Base-by-base conservation (phyloP, 2,113 vertebrate species). In the Malurus melanocephalus region DNA sequence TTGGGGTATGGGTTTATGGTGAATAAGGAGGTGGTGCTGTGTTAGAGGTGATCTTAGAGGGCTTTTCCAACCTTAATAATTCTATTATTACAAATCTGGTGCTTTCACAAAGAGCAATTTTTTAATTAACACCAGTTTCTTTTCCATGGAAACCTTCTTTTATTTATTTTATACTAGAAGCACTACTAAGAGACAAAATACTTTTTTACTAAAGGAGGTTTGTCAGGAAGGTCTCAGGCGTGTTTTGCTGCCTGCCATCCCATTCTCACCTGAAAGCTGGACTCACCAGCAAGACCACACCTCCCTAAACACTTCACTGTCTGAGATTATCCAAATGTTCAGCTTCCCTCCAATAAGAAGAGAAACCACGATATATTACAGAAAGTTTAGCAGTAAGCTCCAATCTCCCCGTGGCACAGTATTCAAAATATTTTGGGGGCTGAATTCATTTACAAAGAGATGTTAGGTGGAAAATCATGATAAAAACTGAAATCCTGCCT, bases 361-460 rank as follows among this genome's bases (percentile, higher is more conserved):
- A 52, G 22, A 90, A 84, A 86, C 9, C 18, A 49, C 30, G 14
- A 45, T 61, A 17, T 10, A 66, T 74, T 60, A 66, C 2, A 7
- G 46, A 69, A 85, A 40, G 16, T 87, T 89, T 55, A 66, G 30
- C 35, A 59, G 45, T 40, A 90, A 87, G 77, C 33, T 80, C 60
- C 30, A 16, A 17, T 66, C 48, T 93, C 72, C 60, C 49, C 10
- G 22, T 35, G 20, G 75, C 56, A 84, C 49, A 65, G 57, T 57
- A 75, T 75, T 72, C 16, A 89, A 89, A 94, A 85, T 85, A 91
- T 85, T 87, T 89, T 20, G 40, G 27, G 56, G n/a, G 22, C 16
- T 32, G 60, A 71, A 77, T 83, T 89, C 2, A 67, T 82, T 89
- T 80, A 53, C 93, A 93, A 67, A 42, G 7, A 71, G 45, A 80